Percentiles rank a stretch among this genome's conserved stretches.
These are phyloP conservation scores for Atherinosoma microstoma DNA, from an alignment of 2,797 vertebrate species.

Conservation along the genomic window DNA sequence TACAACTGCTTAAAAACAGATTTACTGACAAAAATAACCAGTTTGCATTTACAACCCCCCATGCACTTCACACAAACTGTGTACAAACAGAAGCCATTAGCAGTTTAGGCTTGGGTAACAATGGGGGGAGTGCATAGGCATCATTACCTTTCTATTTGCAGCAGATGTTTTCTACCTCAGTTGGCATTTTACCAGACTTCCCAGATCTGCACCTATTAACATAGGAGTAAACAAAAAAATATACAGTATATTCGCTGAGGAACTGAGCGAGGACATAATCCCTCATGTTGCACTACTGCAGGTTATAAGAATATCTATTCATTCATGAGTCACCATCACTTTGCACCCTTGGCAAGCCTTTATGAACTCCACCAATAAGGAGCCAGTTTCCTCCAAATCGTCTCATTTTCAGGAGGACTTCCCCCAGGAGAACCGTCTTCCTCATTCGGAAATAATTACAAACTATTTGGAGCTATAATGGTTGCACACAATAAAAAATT, in stretches of 20 bases:
- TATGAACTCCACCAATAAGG: background rate
- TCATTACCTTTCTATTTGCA: slow-evolving; percentile 1
- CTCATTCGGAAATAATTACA: background rate
- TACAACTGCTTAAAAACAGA: too few relatives aligned
- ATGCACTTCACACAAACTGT: background rate
- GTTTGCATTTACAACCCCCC: background rate
- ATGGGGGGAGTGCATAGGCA: background rate
- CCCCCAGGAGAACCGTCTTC: background rate
- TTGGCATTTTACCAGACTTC: slow-evolving; percentile 1
- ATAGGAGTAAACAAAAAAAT: background rate
- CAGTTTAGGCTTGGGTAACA: slow-evolving; percentile 1
- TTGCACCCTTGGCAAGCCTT: too few relatives aligned
- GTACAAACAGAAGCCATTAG: slow-evolving; percentile 1
- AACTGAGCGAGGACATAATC: background rate
- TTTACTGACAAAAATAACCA: too few relatives aligned
- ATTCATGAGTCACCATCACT: too few relatives aligned
- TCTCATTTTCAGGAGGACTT: background rate
- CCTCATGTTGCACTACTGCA: too few relatives aligned
- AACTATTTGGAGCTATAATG: background rate
- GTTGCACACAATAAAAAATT: too few relatives aligned
- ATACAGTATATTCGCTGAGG: background rate
- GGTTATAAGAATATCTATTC: too few relatives aligned
- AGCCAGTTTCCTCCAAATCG: background rate
- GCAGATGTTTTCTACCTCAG: background rate
- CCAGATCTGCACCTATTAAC: background rate